Evolutionary conservation across 2,797 vertebrate genomes (phyloP).

Genomic region (Falco rusticolus): DNA sequence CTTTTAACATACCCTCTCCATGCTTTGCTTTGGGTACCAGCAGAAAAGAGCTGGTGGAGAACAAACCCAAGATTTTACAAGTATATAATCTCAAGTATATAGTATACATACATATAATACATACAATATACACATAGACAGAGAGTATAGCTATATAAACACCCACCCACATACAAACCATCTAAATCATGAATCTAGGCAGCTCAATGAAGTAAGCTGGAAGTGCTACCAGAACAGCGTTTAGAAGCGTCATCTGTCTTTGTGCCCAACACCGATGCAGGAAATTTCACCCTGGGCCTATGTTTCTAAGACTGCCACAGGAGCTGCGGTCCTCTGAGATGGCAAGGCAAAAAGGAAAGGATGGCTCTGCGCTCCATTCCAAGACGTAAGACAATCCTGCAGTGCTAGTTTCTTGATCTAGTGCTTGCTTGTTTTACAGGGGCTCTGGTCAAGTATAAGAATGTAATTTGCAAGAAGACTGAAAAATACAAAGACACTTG

Average conservation of each 20-base stretch:
- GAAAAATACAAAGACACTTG: constrained; percentile 5
- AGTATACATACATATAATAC: not conserved
- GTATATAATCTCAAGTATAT: not conserved
- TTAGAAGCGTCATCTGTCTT: not conserved
- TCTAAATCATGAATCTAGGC: not conserved
- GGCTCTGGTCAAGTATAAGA: not conserved
- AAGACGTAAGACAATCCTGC: not conserved
- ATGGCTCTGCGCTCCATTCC: not conserved
- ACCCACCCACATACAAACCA: not conserved
- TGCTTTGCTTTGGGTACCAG: not conserved
- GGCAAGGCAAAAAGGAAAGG: not conserved
- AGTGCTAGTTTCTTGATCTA: not conserved
- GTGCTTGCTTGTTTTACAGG: not conserved
- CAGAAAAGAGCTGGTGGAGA: not conserved
- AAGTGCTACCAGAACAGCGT: not conserved
- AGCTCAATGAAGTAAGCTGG: not conserved
- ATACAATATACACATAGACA: not conserved
- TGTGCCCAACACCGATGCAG: not conserved
- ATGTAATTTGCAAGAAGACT: not conserved
- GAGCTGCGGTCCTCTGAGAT: not conserved
- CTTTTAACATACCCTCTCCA: not conserved
- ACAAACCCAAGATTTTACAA: not conserved
- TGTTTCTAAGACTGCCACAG: not conserved
- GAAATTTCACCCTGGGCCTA: not conserved
- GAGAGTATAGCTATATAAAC: not conserved